phyloP scores from a whole-genome alignment of 1,140 invertebrate genomes.

The Philopotamus ludificatus region DNA sequence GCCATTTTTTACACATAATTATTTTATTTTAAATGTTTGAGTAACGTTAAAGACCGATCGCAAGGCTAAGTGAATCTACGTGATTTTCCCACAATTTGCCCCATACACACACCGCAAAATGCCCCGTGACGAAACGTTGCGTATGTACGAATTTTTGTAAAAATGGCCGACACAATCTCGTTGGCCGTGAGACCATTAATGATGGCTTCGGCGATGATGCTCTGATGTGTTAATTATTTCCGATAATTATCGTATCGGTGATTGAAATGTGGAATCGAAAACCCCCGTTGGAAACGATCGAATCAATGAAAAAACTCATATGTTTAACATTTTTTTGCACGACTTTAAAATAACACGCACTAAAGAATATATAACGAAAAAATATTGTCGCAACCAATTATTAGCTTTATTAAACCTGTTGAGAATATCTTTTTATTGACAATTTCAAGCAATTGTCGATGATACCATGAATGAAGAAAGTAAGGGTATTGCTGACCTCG shows the following conservation, averaged over 20 bases:
- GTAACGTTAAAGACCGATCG: neutral
- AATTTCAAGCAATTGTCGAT: too few relatives aligned
- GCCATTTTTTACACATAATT: too few relatives aligned
- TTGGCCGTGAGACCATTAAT: neutral
- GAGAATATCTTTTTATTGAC: too few relatives aligned
- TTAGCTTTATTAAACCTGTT: too few relatives aligned
- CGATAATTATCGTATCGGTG: neutral
- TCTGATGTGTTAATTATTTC: neutral
- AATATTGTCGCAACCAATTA: too few relatives aligned
- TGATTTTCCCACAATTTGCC: neutral
- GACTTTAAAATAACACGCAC: too few relatives aligned
- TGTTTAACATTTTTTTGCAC: neutral
- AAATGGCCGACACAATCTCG: neutral
- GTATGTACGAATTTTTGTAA: neutral
- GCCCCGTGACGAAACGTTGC: too few relatives aligned
- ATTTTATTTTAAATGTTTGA: neutral
- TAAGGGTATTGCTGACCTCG: too few relatives aligned
- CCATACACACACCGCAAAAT: neutral
- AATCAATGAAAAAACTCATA: neutral
- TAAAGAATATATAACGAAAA: too few relatives aligned
- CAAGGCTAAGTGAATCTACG: neutral
- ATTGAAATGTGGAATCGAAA: neutral
- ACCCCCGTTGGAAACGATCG: neutral
- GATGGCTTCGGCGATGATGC: neutral
- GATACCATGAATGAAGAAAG: too few relatives aligned